These are phyloP conservation scores for Drosophila tsacasi DNA, from an alignment of 1,140 invertebrate genomes.

Conservation along the genomic window DNA sequence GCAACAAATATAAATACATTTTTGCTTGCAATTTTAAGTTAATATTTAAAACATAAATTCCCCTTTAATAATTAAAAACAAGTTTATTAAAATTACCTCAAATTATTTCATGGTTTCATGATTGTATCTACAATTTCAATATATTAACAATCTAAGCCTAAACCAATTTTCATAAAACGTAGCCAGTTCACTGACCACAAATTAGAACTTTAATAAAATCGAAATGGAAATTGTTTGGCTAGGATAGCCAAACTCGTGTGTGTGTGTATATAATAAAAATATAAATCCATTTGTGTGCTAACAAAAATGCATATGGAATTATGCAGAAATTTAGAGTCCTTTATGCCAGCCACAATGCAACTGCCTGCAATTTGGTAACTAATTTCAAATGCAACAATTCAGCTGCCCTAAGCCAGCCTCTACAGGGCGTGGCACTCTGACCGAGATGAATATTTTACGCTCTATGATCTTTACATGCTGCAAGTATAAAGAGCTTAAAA, in stretches of 20 bases:
- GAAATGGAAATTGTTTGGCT: conserved; percentile 36
- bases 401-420: conserved; percentile 9
- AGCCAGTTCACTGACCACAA: conserved; percentile 41
- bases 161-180: conserved; percentile 20
- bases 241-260: neutral
- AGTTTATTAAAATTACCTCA: neutral
- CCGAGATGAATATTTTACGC: conserved; percentile 32
- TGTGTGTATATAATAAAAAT: neutral
- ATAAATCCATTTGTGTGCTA: neutral
- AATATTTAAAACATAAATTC: neutral
- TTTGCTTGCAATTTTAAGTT: neutral
- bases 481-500: neutral
- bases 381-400: conserved; percentile 31
- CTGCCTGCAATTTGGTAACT: conserved; percentile 18
- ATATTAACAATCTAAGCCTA: conserved; percentile 11
- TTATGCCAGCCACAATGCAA: conserved; percentile 25
- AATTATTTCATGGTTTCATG: conserved; percentile 4
- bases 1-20: neutral
- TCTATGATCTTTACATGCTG: conserved; percentile 19
- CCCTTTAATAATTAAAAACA: neutral
- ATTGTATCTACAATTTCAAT: conserved; percentile 15
- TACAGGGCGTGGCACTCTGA: conserved; percentile 8
- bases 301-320: conserved; percentile 19
- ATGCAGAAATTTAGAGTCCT: conserved; percentile 21
- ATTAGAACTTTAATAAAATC: conserved; percentile 59